Conservation (phyloP, 2,113 vertebrate species). For the Monopterus albus region DNA sequence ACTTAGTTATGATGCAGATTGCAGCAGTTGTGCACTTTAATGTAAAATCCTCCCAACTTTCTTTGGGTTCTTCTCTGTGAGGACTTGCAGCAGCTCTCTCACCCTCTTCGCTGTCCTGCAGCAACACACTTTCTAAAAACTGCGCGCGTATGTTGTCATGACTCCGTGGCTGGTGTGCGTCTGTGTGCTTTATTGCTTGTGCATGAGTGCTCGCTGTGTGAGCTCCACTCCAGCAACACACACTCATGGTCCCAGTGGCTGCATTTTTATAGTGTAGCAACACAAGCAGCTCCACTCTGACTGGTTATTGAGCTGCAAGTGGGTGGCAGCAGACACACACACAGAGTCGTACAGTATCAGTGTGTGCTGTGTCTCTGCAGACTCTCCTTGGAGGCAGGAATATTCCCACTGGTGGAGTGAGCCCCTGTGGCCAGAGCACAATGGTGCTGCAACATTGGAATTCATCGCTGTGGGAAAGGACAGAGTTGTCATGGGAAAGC, state of each 20-base stretch:
- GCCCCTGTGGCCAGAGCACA: no score
- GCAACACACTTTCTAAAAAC: slow-evolving; percentile 47
- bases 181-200: slow-evolving; percentile 21
- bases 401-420: no score
- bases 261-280: slow-evolving; percentile 76
- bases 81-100: no score
- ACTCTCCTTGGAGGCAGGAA: no score
- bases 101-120: slow-evolving; percentile 4
- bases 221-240: slow-evolving; percentile 27
- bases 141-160: slow-evolving; percentile 40
- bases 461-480: no score
- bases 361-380: not conserved
- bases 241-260: slow-evolving; percentile 19
- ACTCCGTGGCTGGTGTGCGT: slow-evolving; percentile 14
- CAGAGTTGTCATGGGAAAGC: no score
- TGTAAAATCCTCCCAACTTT: no score
- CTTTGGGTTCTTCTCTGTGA: no score
- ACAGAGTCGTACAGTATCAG: not conserved
- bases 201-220: slow-evolving; percentile 44
- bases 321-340: slow-evolving; percentile 30
- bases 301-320: slow-evolving; percentile 56
- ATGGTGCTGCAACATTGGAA: no score
- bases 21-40: no score
- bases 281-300: slow-evolving; percentile 57
- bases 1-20: no score